phyloP scores from a whole-genome alignment of 1,140 invertebrate species.

The Bombus pascuorum region DNA sequence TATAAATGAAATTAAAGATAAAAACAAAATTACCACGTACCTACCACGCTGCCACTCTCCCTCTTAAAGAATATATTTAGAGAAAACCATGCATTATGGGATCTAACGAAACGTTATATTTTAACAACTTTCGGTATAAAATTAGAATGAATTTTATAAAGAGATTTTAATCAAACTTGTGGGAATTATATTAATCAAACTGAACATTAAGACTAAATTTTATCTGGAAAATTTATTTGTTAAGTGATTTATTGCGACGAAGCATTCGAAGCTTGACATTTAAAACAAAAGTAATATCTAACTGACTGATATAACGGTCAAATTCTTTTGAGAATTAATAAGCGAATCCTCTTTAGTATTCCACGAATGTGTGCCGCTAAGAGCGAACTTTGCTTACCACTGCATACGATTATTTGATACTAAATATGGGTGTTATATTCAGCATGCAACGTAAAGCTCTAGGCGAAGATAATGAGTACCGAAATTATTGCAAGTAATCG shows the following conservation, averaged over 20 bases:
- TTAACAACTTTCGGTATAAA: background rate
- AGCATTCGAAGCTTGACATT: background rate
- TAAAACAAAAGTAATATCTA: background rate
- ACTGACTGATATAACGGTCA: background rate
- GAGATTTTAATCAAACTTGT: too few relatives aligned
- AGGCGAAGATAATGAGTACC: background rate
- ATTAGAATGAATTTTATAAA: background rate
- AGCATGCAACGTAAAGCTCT: background rate
- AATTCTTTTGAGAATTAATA: background rate
- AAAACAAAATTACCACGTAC: background rate
- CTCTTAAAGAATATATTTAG: background rate
- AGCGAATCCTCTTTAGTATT: background rate
- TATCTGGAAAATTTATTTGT: too few relatives aligned
- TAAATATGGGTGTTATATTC: background rate
- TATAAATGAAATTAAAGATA: constrained; percentile 5
- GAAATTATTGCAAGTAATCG: constrained; percentile 35
- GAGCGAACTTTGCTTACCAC: background rate
- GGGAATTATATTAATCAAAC: background rate
- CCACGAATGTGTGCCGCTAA: background rate
- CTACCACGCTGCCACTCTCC: too few relatives aligned
- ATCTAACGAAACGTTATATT: background rate
- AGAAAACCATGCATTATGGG: background rate
- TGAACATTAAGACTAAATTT: too few relatives aligned
- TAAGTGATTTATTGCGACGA: background rate
- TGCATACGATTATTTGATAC: constrained; percentile 24